These are phyloP conservation scores for Holothuria leucospilota DNA, from an alignment of 53 echinoderm and acorn worm species.

Conservation along the genomic window DNA sequence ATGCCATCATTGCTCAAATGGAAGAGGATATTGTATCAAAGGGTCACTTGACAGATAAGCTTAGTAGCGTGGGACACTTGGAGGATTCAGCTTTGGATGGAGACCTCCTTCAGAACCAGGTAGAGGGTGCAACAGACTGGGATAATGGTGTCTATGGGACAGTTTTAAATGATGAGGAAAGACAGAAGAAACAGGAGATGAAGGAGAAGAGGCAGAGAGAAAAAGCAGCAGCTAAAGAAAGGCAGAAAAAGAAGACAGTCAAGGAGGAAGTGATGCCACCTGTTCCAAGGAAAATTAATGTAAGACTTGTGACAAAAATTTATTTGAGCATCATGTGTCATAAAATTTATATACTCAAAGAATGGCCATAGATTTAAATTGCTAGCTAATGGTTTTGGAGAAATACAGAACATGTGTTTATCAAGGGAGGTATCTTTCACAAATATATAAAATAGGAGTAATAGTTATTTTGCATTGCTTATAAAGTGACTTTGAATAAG, in stretches of 20 bases:
- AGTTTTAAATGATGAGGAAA: constrained; percentile 43
- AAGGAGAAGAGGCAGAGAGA: constrained; percentile 23
- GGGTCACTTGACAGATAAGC: background rate
- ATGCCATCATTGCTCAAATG: constrained; percentile 1
- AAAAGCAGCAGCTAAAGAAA: constrained; percentile 2
- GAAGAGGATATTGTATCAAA: constrained; percentile 11
- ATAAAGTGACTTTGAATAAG: too few species aligned
- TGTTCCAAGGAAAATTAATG: background rate
- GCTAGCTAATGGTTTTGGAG: too few species aligned
- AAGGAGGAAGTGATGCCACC: background rate
- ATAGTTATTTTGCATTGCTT: too few species aligned
- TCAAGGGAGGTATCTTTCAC: too few species aligned
- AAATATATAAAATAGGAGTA: too few species aligned
- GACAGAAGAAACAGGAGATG: constrained; percentile 24
- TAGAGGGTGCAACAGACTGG: constrained; percentile 17
- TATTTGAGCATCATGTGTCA: too few species aligned
- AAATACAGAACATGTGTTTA: too few species aligned
- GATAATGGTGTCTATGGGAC: constrained; percentile 1
- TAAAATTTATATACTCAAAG: too few species aligned
- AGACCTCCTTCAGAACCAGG: background rate
- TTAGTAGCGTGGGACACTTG: constrained; percentile 7
- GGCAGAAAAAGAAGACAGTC: constrained; percentile 1
- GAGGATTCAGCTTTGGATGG: background rate
- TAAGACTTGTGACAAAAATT: background rate
- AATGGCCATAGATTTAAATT: too few species aligned